Base-by-base conservation (phyloP, 1,140 invertebrate species). In the Anthonomus grandis region DNA sequence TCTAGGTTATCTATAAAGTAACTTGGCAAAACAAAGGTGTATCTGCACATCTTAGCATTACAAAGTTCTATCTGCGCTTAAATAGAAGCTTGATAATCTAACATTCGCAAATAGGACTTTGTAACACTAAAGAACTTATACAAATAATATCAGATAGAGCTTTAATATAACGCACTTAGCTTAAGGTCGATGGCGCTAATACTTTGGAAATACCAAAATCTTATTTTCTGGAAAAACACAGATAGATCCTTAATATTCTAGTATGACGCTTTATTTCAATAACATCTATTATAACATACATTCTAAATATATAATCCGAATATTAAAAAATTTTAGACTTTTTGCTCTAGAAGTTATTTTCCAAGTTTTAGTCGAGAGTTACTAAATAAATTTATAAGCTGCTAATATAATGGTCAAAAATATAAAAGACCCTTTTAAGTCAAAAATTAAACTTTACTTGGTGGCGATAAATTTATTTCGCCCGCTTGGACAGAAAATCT, bases 401-500 rank as follows among this genome's bases (percentile, higher is more conserved):
- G n/a, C n/a, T n/a, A n/a, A n/a, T n/a, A n/a, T n/a, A n/a, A n/a
- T n/a, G n/a, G n/a, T n/a, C 36, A n/a, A 38, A 38, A 38, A 13
- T 6, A 38, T 17, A n/a, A 4, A 4, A 38, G 12, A 38, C 3
- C 17, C 36, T 12, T 17, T 13, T 13, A 17, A 38, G 17, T 17
- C n/a, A 38, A 12, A 13, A 13, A 38, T 38, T 38, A 38, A 13
- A 38, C 17, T 13, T 38, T 17, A 4, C 4, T 13, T 38, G 4
- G 4, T 13, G 17, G 17, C 4, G 17, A 51, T 51, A 51, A 51
- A 51, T 51, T 51, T 51, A 51, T 51, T 36, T 49, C 22, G 6
- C 13, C 10, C 15, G 19, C 23, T 24, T 38, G 17, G 49, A 51
- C 18, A 19, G 49, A 41, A 41, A 51, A 51, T 51, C 37, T 25